Conservation (phyloP, 2,113 vertebrate genomes). For the Gambusia holbrooki region DNA sequence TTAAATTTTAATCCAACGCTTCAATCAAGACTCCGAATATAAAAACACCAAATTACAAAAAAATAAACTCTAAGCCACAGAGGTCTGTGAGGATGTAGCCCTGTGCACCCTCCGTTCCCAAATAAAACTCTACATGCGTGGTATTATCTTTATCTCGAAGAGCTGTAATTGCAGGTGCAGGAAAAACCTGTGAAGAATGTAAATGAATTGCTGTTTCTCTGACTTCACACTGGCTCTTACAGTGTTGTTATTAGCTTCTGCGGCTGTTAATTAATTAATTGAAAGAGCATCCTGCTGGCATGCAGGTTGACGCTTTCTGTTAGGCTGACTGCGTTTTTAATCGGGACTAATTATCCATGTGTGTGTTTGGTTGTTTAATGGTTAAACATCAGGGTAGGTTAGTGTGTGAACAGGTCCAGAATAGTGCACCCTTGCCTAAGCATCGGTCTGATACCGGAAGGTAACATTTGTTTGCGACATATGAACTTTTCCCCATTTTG, state of each 20-base stretch:
- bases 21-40: not conserved
- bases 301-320: not conserved
- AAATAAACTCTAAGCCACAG: not conserved
- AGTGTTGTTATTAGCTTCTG: not conserved
- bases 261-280: conserved; percentile 9
- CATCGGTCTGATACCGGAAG: not conserved
- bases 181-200: not conserved
- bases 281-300: not conserved
- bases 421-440: not conserved
- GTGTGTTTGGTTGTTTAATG: not conserved
- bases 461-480: not conserved
- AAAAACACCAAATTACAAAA: not conserved
- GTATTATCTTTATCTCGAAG: not conserved
- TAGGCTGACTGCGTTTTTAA: not conserved
- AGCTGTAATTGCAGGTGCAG: not conserved
- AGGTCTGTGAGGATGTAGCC: not conserved
- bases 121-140: not conserved
- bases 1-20: no score
- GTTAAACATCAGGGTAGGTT: not conserved
- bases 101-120: not conserved
- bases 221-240: not conserved
- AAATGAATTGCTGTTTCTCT: not conserved
- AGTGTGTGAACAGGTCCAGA: not conserved
- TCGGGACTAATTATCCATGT: not conserved
- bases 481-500: not conserved